Evolutionary conservation across 1,140 invertebrate genomes (phyloP).

Genomic region (Hyphantria cunea): DNA sequence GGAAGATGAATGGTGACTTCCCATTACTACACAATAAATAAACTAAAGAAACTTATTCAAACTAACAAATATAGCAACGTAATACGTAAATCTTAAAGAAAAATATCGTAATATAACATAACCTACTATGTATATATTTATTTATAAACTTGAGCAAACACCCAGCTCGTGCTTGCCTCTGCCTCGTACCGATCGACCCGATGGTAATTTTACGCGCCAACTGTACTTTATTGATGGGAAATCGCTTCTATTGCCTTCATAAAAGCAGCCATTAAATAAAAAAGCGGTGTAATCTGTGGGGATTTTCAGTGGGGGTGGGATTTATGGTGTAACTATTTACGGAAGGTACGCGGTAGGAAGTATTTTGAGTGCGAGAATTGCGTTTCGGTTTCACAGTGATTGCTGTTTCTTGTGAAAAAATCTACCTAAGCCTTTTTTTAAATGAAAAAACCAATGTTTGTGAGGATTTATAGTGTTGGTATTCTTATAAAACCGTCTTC

Average conservation of each 20-base stretch:
- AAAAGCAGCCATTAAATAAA: slow-evolving; percentile 22
- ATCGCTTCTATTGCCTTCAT: slow-evolving; percentile 32
- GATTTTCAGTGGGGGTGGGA: background rate
- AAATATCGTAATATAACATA: background rate
- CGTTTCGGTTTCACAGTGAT: too few relatives aligned
- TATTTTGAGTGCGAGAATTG: background rate
- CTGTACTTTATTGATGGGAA: slow-evolving; percentile 57
- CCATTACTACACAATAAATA: too few relatives aligned
- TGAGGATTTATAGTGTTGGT: too few relatives aligned
- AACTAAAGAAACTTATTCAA: too few relatives aligned
- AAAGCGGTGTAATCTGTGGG: slow-evolving; percentile 11
- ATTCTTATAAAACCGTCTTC: too few relatives aligned
- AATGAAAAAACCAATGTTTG: too few relatives aligned
- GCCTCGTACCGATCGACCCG: slow-evolving; percentile 55
- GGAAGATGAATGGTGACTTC: too few relatives aligned
- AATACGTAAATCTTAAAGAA: too few relatives aligned
- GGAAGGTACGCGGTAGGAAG: background rate
- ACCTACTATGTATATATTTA: slow-evolving; percentile 10
- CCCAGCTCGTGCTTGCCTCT: slow-evolving; percentile 40
- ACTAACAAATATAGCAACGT: too few relatives aligned
- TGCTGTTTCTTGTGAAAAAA: too few relatives aligned
- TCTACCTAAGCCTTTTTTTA: too few relatives aligned
- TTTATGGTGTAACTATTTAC: slow-evolving; percentile 7
- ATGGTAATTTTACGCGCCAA: slow-evolving; percentile 56
- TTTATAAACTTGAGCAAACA: slow-evolving; percentile 21